These are phyloP conservation scores for Notarius quadriscutis DNA, from an alignment of 2,113 vertebrate species.

Conservation along the genomic window DNA sequence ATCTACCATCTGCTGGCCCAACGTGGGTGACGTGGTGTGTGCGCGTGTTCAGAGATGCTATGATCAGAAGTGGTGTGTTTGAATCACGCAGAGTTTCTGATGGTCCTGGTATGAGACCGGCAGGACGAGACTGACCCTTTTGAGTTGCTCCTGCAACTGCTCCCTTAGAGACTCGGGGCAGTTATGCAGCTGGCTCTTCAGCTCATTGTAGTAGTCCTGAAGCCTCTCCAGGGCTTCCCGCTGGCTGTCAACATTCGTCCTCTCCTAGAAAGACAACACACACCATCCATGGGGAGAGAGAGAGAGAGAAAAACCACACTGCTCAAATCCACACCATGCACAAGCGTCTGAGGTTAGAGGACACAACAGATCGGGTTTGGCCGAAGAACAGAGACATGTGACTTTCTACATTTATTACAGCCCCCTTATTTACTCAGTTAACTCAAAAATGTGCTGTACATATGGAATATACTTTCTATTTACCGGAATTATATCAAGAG, in stretches of 20 bases:
- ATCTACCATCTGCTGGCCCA: slow-evolving; percentile 10
- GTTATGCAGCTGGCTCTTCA: slow-evolving; percentile 94
- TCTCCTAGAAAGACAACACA: slow-evolving; percentile 83
- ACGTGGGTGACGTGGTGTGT: background rate
- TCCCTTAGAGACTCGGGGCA: slow-evolving; percentile 94
- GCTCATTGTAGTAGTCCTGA: slow-evolving; percentile 85
- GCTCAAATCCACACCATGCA: slow-evolving; percentile 82
- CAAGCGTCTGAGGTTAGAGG: slow-evolving; percentile 61
- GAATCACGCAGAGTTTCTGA: slow-evolving; percentile 28
- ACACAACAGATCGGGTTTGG: slow-evolving; percentile 37
- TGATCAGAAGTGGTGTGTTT: background rate
- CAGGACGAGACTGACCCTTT: slow-evolving; percentile 85
- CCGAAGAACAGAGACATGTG: slow-evolving; percentile 25
- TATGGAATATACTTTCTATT: background rate
- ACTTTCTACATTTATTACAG: background rate
- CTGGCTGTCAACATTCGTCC: slow-evolving; percentile 90
- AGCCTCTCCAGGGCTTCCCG: slow-evolving; percentile 88
- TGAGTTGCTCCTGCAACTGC: slow-evolving; percentile 93
- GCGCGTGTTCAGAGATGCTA: background rate
- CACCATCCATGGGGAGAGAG: slow-evolving; percentile 54
- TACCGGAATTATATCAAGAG: background rate
- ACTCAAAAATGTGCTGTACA: background rate
- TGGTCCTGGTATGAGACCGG: slow-evolving; percentile 49
- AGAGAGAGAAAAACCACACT: slow-evolving; percentile 68
- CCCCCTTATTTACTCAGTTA: background rate